phyloP scores from a whole-genome alignment of 2,888 invertebrate genomes.

The Oligia latruncula region DNA sequence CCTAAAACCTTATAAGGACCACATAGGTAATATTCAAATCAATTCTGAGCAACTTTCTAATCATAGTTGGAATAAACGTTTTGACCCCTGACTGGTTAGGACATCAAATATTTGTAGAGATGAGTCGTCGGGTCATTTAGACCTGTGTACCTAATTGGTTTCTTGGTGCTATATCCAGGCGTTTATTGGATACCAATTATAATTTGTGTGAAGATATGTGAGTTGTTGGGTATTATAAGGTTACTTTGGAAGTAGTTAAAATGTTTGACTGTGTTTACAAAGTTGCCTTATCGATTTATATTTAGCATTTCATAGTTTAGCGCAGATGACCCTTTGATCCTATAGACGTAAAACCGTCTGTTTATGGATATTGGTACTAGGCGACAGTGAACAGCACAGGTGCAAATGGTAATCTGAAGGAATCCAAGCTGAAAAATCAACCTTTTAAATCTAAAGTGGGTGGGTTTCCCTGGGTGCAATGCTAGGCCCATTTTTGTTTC shows the following conservation, averaged over 20 bases:
- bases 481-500: background rate
- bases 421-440: background rate
- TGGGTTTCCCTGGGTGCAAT: background rate
- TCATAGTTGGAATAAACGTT: constrained; percentile 32
- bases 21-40: constrained; percentile 57
- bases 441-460: background rate
- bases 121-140: constrained; percentile 33
- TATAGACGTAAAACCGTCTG: too few species aligned
- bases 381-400: background rate
- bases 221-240: background rate
- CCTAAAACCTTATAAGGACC: constrained; percentile 37
- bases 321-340: background rate
- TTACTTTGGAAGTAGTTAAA: constrained; percentile 2
- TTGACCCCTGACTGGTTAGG: constrained; percentile 51
- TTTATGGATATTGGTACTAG: background rate
- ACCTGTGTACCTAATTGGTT: constrained; percentile 30
- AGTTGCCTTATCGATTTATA: background rate
- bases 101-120: constrained; percentile 38
- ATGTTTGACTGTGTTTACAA: constrained; percentile 13
- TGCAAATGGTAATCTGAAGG: background rate
- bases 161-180: constrained; percentile 6
- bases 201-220: constrained; percentile 14
- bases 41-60: constrained; percentile 60
- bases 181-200: constrained; percentile 28
- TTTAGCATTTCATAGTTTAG: constrained; percentile 18